Conservation (phyloP, 1,140 invertebrate species). For the Rhyzopertha dominica region DNA sequence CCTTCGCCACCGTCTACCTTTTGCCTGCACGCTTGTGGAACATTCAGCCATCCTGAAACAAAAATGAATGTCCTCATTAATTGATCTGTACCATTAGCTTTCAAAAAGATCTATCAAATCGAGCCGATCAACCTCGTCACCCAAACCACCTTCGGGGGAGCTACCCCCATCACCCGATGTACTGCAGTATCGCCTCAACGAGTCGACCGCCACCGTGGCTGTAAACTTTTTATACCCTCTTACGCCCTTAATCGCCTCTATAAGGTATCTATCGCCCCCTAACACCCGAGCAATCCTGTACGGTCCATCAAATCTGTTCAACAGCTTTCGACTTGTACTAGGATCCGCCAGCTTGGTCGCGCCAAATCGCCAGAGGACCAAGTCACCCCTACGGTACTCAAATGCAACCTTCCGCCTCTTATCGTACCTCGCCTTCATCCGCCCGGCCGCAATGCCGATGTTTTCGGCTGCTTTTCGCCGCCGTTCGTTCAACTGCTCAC, state of each 20-base stretch:
- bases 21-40: too few relatives aligned
- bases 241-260: slow-evolving; percentile 10
- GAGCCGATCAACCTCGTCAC: too few relatives aligned
- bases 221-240: too few relatives aligned
- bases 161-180: too few relatives aligned
- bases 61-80: too few relatives aligned
- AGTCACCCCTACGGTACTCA: too few relatives aligned
- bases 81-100: too few relatives aligned
- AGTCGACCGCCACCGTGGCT: neutral
- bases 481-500: too few relatives aligned
- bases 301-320: slow-evolving; percentile 12
- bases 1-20: too few relatives aligned
- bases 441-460: neutral
- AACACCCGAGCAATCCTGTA: slow-evolving; percentile 8
- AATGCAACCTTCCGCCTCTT: neutral
- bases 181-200: neutral
- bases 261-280: slow-evolving; percentile 11
- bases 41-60: too few relatives aligned
- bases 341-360: neutral
- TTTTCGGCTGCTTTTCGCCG: neutral
- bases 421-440: slow-evolving; percentile 2
- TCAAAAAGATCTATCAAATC: too few relatives aligned
- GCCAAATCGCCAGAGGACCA: slow-evolving; percentile 11
- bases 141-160: too few relatives aligned
- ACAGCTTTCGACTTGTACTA: slow-evolving; percentile 14